phyloP scores from a whole-genome alignment of 2,113 vertebrate species.

The Coptodon bakossiorum region DNA sequence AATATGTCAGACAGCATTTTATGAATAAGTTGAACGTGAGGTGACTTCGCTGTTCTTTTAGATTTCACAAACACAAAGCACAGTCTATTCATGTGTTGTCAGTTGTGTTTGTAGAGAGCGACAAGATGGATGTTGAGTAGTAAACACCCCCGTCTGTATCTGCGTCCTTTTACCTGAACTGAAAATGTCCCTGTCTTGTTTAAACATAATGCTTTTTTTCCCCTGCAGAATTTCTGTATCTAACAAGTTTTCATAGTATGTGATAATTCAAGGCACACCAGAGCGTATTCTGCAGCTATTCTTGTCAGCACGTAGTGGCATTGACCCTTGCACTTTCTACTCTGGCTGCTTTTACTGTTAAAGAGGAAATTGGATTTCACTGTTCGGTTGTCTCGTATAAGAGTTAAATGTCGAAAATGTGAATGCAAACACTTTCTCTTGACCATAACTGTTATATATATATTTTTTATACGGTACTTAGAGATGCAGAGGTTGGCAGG shows the following conservation, averaged over 20 bases:
- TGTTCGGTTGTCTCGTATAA: neutral
- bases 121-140: neutral
- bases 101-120: neutral
- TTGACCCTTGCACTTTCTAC: neutral
- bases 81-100: neutral
- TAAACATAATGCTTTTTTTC: neutral
- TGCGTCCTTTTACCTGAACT: neutral
- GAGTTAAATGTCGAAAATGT: neutral
- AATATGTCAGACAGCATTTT: neutral
- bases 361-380: constrained; percentile 8
- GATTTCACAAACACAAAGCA: neutral
- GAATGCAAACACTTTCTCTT: neutral
- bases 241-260: neutral
- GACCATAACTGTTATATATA: neutral
- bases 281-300: neutral
- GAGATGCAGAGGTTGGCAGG: neutral
- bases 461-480: neutral
- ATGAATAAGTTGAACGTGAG: neutral
- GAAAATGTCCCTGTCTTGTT: neutral
- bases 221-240: neutral
- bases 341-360: neutral
- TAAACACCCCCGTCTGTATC: neutral
- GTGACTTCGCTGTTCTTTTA: neutral
- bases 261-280: neutral
- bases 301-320: neutral